A percentile compares a stretch with the other conserved stretches of the same genome.
Conservation (phyloP, 1,140 invertebrate genomes). For the Oryzaephilus surinamensis region DNA sequence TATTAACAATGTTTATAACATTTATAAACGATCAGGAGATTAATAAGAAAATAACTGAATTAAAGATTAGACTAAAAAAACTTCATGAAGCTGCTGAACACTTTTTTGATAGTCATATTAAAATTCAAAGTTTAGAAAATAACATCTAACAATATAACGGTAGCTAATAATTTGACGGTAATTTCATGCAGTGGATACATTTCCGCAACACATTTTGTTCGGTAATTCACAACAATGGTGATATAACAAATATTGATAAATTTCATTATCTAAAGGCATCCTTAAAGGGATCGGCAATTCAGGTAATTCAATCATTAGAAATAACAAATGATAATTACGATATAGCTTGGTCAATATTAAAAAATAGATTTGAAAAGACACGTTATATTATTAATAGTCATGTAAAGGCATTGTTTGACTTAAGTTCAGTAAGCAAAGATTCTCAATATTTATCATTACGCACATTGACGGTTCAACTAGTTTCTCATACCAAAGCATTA, state of each 20-base stretch:
- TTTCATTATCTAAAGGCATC: conserved; percentile 27
- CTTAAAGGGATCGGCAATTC: conserved; percentile 23
- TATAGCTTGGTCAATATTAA: conserved; percentile 27
- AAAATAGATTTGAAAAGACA: conserved; percentile 28
- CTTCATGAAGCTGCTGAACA: too few species aligned
- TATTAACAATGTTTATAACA: too few species aligned
- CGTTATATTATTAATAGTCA: conserved; percentile 18
- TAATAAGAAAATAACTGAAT: too few species aligned
- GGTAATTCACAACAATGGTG: conserved; percentile 23
- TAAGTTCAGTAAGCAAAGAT: conserved; percentile 7
- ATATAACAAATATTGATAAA: conserved; percentile 23
- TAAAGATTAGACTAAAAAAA: too few species aligned
- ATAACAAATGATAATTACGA: conserved; percentile 25
- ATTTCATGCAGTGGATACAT: conserved; percentile 27
- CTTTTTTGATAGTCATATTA: too few species aligned
- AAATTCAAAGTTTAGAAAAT: too few species aligned
- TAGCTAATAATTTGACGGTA: too few species aligned
- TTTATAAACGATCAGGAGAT: too few species aligned
- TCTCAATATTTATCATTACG: conserved; percentile 11
- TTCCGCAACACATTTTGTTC: conserved; percentile 28
- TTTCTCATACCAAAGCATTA: too few species aligned
- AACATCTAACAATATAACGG: too few species aligned
- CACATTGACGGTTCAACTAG: conserved; percentile 1
- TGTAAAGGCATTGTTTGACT: conserved; percentile 11
- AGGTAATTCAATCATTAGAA: conserved; percentile 24